Conservation (phyloP, 2,888 invertebrate genomes). For the Trissolcus japonicus region DNA sequence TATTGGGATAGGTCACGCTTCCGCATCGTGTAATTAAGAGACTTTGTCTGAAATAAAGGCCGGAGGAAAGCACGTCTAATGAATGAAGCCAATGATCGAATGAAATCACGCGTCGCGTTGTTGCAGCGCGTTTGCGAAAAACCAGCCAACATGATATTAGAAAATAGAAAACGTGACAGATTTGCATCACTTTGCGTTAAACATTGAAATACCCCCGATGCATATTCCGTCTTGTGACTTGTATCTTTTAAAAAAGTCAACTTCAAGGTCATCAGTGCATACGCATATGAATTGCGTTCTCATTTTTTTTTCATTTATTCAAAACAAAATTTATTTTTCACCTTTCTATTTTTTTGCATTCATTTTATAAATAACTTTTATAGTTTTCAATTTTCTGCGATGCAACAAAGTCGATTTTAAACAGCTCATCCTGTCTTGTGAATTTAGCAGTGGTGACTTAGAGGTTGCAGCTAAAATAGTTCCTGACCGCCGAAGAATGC, state of each 20-base stretch:
- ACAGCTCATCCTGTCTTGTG: slow-evolving; percentile 14
- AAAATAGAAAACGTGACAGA: slow-evolving; percentile 17
- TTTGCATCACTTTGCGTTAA: slow-evolving; percentile 12
- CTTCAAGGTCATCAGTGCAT: neutral
- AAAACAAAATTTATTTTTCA: too few species aligned
- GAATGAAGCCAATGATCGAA: slow-evolving; percentile 39
- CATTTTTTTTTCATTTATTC: too few species aligned
- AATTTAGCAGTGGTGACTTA: slow-evolving; percentile 52
- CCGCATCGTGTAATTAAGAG: slow-evolving; percentile 62
- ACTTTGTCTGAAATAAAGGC: slow-evolving; percentile 20
- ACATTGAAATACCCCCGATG: slow-evolving; percentile 8
- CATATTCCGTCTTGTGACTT: slow-evolving; percentile 8
- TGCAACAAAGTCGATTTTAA: slow-evolving; percentile 28
- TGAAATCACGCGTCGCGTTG: slow-evolving; percentile 15
- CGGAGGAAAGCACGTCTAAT: slow-evolving; percentile 25
- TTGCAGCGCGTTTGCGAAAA: slow-evolving; percentile 20
- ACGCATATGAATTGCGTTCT: too few species aligned
- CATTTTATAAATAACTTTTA: too few species aligned
- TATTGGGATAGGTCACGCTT: slow-evolving; percentile 64
- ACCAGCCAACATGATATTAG: slow-evolving; percentile 2
- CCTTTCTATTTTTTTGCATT: too few species aligned
- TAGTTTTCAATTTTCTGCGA: neutral
- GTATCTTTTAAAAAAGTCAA: neutral
- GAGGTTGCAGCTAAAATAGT: slow-evolving; percentile 69
- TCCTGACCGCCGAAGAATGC: slow-evolving; percentile 71